A percentile compares a stretch with the other conserved stretches of the same genome.
Evolutionary conservation across 2,113 vertebrate genomes (phyloP).

Genomic region (Phaethornis superciliosus): DNA sequence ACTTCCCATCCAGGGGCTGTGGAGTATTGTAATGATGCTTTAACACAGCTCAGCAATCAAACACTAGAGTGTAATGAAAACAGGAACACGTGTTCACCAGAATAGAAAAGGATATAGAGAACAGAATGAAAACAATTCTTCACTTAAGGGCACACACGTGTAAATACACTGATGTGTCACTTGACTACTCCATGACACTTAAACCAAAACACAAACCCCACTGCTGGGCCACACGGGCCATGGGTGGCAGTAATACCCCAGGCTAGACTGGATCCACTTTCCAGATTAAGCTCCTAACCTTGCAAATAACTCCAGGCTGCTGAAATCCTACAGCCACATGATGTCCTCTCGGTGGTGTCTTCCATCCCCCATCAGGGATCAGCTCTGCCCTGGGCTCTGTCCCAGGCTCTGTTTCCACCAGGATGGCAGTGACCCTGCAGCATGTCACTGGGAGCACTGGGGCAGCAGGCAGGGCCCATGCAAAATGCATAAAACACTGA

Average conservation of each 20-base stretch:
- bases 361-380: not conserved
- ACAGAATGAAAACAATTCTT: not conserved
- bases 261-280: not conserved
- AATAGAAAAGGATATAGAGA: not conserved
- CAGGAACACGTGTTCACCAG: not conserved
- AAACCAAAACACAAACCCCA: not conserved
- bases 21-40: not conserved
- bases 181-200: not conserved
- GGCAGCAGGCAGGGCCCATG: not conserved
- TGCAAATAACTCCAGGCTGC: not conserved
- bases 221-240: not conserved
- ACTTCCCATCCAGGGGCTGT: not conserved
- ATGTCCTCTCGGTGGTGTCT: accelerated
- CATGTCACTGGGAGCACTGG: not conserved
- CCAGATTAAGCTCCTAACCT: not conserved
- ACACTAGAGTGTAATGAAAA: not conserved
- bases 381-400: not conserved
- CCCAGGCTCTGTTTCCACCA: accelerated
- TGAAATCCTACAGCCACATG: not conserved
- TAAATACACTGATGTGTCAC: not conserved
- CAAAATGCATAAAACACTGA: not conserved
- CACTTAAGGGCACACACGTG: not conserved
- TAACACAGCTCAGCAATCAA: slow-evolving; percentile 28
- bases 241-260: accelerated
- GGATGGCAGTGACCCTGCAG: not conserved